Evolutionary conservation across 1,140 invertebrate genomes (phyloP), one percentile per base, ranked within the genome.

Genomic region (Bicyclus anynana): DNA sequence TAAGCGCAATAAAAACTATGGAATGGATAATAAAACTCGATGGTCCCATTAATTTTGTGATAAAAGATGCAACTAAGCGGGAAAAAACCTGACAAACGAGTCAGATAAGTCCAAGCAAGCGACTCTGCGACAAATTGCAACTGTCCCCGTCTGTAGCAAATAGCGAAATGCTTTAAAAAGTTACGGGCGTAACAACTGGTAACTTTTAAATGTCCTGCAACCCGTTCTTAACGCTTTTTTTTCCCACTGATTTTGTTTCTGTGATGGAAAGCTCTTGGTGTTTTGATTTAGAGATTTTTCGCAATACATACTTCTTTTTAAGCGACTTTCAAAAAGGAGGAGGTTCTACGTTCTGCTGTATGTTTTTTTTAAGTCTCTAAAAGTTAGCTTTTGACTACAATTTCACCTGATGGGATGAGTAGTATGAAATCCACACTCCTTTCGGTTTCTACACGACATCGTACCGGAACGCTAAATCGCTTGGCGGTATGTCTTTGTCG

Each of bases 71-170:
- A 33, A 38, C 26, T 9, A 53, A 2, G 20, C 17, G 14, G 16
- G 29, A 29, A 53, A 63, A 53, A 58, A 50, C 55, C 54, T 50
- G 53, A 65, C 55, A 65, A 68, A 65, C 62, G 54, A 53, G 59
- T 40, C 49, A 37, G 55, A 59, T 56, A 59, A 61, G 38, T 52
- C 29, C 51, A 42, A 55, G 52, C 46, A 35, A 64, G 48, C 59
- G 51, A 57, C 40, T 59, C 21, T 49, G 33, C 26, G 54, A 58
- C 65, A 62, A 68, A 68, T 65, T 59, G 62, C 59, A 56, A 57
- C 62, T 56, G 61, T 53, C 48, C 21, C 13, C 26, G 60, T 53
- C 40, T 49, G 35, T 37, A 38, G 23, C 49, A 21, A 4, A 16
- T 21, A 47, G 50, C 16, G 33, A 50, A 51, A 47, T 50, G 46